These are phyloP conservation scores for Phalacrocorax carbo DNA, from an alignment of 2,113 vertebrate species.

Conservation along the genomic window DNA sequence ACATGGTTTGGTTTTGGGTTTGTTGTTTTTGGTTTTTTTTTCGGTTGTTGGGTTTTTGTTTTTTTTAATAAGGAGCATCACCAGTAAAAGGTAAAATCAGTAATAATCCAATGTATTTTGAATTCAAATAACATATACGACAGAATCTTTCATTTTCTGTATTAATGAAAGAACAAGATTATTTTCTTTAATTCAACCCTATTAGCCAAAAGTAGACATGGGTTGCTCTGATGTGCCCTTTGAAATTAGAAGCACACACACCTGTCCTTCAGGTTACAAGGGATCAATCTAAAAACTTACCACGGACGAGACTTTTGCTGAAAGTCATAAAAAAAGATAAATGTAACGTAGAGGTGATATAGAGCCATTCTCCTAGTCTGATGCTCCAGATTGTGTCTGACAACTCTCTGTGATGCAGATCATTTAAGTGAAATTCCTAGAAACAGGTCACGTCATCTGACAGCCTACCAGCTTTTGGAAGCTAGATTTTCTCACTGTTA, in stretches of 20 bases:
- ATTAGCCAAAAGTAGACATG: background rate
- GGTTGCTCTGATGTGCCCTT: background rate
- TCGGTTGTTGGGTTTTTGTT: too few species aligned
- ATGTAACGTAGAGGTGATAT: background rate
- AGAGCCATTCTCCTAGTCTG: background rate
- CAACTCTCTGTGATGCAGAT: background rate
- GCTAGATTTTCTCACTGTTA: background rate
- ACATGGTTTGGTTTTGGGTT: background rate
- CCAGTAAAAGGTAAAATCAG: background rate
- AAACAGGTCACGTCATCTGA: fast-evolving
- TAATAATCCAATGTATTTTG: background rate
- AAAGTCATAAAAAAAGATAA: background rate
- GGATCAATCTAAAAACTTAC: background rate
- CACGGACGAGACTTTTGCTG: background rate
- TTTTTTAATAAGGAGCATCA: background rate
- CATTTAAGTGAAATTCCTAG: background rate
- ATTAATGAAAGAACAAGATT: background rate
- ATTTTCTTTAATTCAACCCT: background rate
- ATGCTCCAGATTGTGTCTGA: background rate
- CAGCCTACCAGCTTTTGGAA: background rate
- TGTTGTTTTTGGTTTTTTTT: too few species aligned
- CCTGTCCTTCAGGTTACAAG: background rate
- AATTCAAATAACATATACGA: background rate
- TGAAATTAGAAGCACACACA: background rate
- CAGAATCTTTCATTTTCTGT: background rate